A percentile compares a stretch with the other conserved stretches of the same genome.
Evolutionary conservation across 2,113 vertebrate species (phyloP).

Genomic region (Platysteira castanea): DNA sequence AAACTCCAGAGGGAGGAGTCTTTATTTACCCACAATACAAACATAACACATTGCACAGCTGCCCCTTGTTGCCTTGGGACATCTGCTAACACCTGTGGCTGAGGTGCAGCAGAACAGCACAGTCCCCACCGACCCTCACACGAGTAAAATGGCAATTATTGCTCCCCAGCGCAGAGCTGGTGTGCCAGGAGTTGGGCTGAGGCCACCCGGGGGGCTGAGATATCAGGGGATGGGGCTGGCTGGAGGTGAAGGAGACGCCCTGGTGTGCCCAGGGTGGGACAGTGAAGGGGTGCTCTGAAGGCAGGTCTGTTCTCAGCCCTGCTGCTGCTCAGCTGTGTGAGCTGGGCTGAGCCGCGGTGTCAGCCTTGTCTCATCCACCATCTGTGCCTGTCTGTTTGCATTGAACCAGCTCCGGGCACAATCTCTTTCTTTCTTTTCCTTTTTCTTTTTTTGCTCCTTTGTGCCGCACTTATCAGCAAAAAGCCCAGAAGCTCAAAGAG

Average conservation of each 20-base stretch:
- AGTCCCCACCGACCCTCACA: neutral
- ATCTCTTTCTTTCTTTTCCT: neutral
- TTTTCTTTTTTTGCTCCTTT: neutral
- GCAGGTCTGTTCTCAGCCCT: neutral
- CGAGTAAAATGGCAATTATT: neutral
- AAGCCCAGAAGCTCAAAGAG: neutral
- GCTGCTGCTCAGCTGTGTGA: neutral
- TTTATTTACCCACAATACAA: neutral
- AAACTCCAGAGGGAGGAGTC: neutral
- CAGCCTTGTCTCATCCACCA: neutral
- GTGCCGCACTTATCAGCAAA: neutral
- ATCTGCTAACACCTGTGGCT: neutral
- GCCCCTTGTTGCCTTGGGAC: neutral
- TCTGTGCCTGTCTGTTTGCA: neutral
- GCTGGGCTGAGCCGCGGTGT: neutral
- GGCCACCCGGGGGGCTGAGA: neutral
- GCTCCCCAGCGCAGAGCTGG: neutral
- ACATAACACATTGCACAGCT: neutral
- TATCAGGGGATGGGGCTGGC: neutral
- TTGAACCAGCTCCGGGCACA: neutral
- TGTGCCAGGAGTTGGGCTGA: neutral
- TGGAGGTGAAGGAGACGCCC: neutral
- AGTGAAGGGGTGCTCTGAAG: neutral
- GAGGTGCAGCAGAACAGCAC: neutral
- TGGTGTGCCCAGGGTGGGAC: neutral